Percentiles rank a stretch among this genome's conserved stretches.
Conservation (phyloP, 2,797 vertebrate species). For the Gadopsis marmoratus region DNA sequence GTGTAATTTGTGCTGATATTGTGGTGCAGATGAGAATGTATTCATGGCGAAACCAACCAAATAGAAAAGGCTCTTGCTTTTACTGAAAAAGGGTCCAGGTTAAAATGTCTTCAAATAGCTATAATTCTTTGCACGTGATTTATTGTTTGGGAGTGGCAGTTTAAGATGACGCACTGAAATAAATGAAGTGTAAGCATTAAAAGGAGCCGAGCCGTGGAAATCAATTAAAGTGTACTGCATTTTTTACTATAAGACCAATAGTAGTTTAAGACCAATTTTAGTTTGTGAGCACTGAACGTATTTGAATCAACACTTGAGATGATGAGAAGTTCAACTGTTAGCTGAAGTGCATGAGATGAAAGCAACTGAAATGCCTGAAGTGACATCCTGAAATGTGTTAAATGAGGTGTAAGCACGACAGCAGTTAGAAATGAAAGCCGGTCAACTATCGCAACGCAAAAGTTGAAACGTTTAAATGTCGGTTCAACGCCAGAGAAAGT, state of each 20-base stretch:
- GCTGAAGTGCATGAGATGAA: neutral
- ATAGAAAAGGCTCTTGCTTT: neutral
- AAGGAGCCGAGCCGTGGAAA: neutral
- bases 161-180: neutral
- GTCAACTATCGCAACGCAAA: neutral
- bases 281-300: neutral
- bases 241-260: neutral
- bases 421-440: too few relatives aligned
- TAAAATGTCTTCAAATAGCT: neutral
- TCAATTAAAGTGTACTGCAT: neutral
- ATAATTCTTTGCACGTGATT: neutral
- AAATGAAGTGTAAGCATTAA: neutral
- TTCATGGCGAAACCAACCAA: neutral
- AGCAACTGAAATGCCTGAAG: neutral
- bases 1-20: slow-evolving; percentile 1
- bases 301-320: neutral
- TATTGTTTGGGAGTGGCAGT: neutral
- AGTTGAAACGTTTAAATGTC: neutral
- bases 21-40: neutral
- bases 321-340: too few relatives aligned
- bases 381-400: too few relatives aligned
- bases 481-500: neutral
- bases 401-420: too few relatives aligned
- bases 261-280: neutral
- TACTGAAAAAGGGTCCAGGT: neutral